Base-by-base conservation (phyloP, 2,113 vertebrate species). In the Thymallus thymallus region DNA sequence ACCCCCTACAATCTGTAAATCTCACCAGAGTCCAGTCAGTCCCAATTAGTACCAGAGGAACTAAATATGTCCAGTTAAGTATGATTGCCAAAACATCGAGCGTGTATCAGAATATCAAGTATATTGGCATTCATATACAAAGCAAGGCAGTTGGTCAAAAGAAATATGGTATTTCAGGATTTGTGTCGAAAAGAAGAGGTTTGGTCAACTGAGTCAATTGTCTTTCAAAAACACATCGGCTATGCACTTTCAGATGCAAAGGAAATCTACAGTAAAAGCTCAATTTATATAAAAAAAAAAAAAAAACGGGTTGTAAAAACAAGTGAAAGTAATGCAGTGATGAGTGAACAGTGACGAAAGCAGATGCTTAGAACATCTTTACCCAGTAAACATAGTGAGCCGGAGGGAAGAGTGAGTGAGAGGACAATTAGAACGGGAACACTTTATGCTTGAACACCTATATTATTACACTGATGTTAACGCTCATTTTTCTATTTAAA, bases 81-180 rank as follows among this genome's bases (percentile, higher is more conserved):
- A 29, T 30, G 23, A 18, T 18, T 32, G 30, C 16, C 16, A 22
- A 30, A 30, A 64, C 30, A 24, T 41, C 35, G 18, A 29, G 29
- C n/a, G 0, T 51, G 35, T 41, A 51, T 60, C 56, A 60, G 35
- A 41, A 60, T 60, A n/a, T 22, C n/a, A 60, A 22, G 18, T 35
- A 10, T 66, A n/a, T 18, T 32, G 3, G 18, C 16, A 3, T 66
- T 66, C 16, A 66, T 32, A 30, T 66, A 35, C 64, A 66, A 22
- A 16, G n/a, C 56, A 60, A 66, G 29, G 64, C 14, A 66, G 64
- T 66, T 66, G 64, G 30, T 66, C 29, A 6, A 35, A 66, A 35
- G 3, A 32, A 18, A 3, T 4, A 29, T 5, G 1, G 16, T 66
- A 20, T 30, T 29, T 32, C 14, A 32, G 64, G 16, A 10, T 66